Evolutionary conservation across 1,140 invertebrate genomes (phyloP), one percentile per base, ranked within the genome.

Genomic region (Phymorhynchus buccinoides): DNA sequence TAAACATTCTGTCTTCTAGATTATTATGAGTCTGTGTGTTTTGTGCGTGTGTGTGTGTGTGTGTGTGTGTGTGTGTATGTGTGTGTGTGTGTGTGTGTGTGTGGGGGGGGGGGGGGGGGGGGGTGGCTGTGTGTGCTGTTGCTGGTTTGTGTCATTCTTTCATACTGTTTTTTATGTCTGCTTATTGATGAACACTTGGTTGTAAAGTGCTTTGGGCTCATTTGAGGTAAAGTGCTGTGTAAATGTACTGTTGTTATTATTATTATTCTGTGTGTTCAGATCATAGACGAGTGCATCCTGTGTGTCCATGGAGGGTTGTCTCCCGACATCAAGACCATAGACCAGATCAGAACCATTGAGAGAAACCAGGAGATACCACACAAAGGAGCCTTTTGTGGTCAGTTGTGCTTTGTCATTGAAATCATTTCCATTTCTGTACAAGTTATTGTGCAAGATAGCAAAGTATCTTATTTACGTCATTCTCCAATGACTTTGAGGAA

Each of bases 301-400:
- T 99, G 98, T 95, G 98, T 99, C 82, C 98, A 99, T 94, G 98
- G 98, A 88, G 98, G 99, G 85, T 94, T 99, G 9, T 99, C 98
- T 27, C 99, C 99, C 27, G 99, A 98, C 39, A 99, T 99, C 93
- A 98, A 99, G 93, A 99, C 98, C 7, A 95, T 99, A 80, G 99
- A 99, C 94, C 98, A 99, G 94, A 99, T 99, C 90, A 95, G 97
- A 88, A 96, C 96, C 81, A 97, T 99, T 92, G 97, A 99, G 90
- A 95, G 98, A 90, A 98, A 99, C 94, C 97, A 98, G 93, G 98
- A 99, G 95, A 99, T 99, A 91, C 98, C 98, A 84, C 98, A 99
- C 92, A 98, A 98, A 96, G 98, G 96, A 68, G 94, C 94, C 30
- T 94, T 95, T 88, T 94, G 94, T 93, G 94, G 94, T 94, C 92